Evolutionary conservation across 1,140 invertebrate genomes (phyloP).

Genomic region (Caenorhabditis latens): DNA sequence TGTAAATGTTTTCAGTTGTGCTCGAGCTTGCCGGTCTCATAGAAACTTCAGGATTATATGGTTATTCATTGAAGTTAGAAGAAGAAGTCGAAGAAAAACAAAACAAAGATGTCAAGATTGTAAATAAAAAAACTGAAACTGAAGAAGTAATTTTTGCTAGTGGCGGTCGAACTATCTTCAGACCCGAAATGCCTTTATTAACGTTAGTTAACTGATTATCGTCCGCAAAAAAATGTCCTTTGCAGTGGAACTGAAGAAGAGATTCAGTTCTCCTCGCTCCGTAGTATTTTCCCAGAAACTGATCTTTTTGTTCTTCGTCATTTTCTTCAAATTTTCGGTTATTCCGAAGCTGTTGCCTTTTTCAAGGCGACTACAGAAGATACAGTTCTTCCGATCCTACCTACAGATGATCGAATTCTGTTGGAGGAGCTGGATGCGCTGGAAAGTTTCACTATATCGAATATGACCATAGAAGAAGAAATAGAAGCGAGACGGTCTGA

Average conservation of each 20-base stretch:
- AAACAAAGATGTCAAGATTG: too few species aligned
- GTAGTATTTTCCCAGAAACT: not conserved
- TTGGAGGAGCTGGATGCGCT: not conserved
- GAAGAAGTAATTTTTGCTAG: too few species aligned
- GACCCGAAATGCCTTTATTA: too few species aligned
- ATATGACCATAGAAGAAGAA: conserved; percentile 1
- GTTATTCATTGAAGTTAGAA: too few species aligned
- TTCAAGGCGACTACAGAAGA: not conserved
- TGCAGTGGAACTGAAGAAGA: not conserved
- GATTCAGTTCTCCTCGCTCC: not conserved
- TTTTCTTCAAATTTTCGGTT: not conserved
- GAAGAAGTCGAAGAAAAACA: too few species aligned
- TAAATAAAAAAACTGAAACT: too few species aligned
- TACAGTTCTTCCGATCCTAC: too few species aligned
- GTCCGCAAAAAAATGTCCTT: not conserved
- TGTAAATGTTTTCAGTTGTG: too few species aligned
- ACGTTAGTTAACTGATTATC: too few species aligned
- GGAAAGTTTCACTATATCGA: not conserved
- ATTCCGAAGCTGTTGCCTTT: not conserved
- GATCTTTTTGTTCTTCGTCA: not conserved
- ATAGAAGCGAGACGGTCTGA: not conserved
- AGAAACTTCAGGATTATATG: too few species aligned
- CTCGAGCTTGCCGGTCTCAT: too few species aligned
- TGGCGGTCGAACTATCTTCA: too few species aligned
- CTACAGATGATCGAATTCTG: not conserved